phyloP scores from a whole-genome alignment of 2,888 invertebrate genomes.

The Diploptera punctata region DNA sequence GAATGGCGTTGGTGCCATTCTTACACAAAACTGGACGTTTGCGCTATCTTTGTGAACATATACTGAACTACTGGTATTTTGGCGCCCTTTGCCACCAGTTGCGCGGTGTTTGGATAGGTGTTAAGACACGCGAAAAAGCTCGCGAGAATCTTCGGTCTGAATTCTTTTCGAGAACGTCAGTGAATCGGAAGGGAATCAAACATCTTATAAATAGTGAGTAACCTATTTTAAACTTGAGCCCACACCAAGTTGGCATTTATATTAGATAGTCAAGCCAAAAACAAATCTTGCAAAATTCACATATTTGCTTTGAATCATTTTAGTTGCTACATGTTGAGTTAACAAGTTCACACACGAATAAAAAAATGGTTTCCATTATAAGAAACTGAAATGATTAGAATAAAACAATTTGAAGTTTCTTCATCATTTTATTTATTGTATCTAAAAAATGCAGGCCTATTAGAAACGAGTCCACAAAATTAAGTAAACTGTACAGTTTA shows the following conservation, averaged over 20 bases:
- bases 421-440: no score
- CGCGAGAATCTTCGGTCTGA: background rate
- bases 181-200: constrained; percentile 4
- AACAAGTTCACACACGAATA: no score
- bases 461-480: no score
- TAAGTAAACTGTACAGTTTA: no score
- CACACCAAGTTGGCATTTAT: constrained; percentile 3
- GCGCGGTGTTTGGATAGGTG: constrained; percentile 21
- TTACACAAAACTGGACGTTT: background rate
- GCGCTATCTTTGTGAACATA: background rate
- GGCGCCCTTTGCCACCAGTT: constrained; percentile 18
- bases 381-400: no score
- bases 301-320: no score
- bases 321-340: no score
- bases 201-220: constrained; percentile 26
- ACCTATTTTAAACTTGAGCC: constrained; percentile 19
- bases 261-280: background rate
- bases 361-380: no score
- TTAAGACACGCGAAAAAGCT: background rate
- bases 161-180: background rate
- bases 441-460: no score
- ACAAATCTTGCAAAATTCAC: no score
- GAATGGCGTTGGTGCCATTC: no score
- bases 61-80: constrained; percentile 2
- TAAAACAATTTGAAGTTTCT: no score